A percentile compares a stretch with the other conserved stretches of the same genome.
Conservation (phyloP, 2,888 invertebrate species). For the Hermodice carunculata region DNA sequence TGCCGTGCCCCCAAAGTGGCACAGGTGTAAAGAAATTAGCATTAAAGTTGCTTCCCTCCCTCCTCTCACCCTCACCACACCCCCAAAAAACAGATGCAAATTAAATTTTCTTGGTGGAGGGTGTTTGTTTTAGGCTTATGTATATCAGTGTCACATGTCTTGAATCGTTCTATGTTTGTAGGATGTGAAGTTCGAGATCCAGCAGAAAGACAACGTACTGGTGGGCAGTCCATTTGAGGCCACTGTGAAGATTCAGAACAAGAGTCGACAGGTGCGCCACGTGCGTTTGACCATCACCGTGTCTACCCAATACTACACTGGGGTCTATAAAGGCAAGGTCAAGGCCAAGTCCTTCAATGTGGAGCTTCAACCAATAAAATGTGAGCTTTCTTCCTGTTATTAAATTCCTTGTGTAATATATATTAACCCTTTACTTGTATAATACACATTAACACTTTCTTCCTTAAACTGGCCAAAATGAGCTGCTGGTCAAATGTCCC, state of each 20-base stretch:
- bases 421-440: too few relatives aligned
- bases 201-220: slow-evolving; percentile 19
- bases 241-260: slow-evolving; percentile 34
- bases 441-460: too few relatives aligned
- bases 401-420: too few relatives aligned
- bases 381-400: slow-evolving; percentile 9
- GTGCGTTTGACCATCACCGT: slow-evolving; percentile 27
- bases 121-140: background rate
- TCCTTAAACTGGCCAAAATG: too few relatives aligned
- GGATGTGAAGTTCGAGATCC: slow-evolving; percentile 39
- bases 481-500: too few relatives aligned
- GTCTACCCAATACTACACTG: slow-evolving; percentile 35
- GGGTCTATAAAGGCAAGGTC: slow-evolving; percentile 22
- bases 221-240: slow-evolving; percentile 36
- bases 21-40: too few relatives aligned
- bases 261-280: slow-evolving; percentile 25
- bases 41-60: too few relatives aligned
- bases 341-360: slow-evolving; percentile 27
- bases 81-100: too few relatives aligned
- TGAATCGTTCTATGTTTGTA: slow-evolving; percentile 5
- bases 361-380: slow-evolving; percentile 30
- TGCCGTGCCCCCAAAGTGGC: too few relatives aligned
- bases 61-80: too few relatives aligned
- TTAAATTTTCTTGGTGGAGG: too few relatives aligned
- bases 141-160: background rate